A percentile compares a stretch with the other conserved stretches of the same genome.
Evolutionary conservation across 2,888 invertebrate genomes (phyloP).

Genomic region (Allophyes oxyacanthae): DNA sequence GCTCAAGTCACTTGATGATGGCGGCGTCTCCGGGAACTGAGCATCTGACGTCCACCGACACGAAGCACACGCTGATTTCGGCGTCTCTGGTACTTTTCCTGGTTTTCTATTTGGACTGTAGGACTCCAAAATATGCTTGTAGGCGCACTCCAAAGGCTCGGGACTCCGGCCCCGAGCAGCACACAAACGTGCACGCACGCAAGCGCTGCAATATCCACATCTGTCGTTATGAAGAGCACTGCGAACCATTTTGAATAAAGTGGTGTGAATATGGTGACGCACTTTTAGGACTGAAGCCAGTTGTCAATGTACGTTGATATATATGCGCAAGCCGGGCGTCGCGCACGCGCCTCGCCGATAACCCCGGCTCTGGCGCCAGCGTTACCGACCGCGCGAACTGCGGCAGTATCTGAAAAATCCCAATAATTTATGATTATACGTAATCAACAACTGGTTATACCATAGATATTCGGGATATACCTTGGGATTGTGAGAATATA

Average conservation of each 20-base stretch:
- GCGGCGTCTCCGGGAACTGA: constrained; percentile 85
- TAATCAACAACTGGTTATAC: constrained; percentile 24
- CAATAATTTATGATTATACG: constrained; percentile 15
- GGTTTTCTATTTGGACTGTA: constrained; percentile 69
- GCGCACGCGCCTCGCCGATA: constrained; percentile 86
- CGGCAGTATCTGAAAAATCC: constrained; percentile 47
- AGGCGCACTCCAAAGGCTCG: constrained; percentile 83
- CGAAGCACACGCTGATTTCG: constrained; percentile 78
- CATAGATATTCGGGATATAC: too few species aligned
- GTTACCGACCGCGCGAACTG: constrained; percentile 57
- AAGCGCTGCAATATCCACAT: constrained; percentile 86
- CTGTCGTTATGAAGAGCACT: constrained; percentile 75
- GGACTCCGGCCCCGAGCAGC: constrained; percentile 81
- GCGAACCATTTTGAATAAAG: constrained; percentile 74
- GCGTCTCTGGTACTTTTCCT: constrained; percentile 71
- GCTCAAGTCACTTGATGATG: constrained; percentile 82
- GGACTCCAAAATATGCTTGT: constrained; percentile 86
- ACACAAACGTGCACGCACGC: constrained; percentile 80
- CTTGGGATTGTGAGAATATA: too few species aligned
- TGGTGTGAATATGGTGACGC: constrained; percentile 54
- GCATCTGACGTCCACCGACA: constrained; percentile 86
- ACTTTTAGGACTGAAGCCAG: constrained; percentile 73
- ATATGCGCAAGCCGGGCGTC: constrained; percentile 77
- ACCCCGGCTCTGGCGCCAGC: constrained; percentile 81
- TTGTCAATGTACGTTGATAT: constrained; percentile 69